phyloP scores from a whole-genome alignment of 2,888 invertebrate species.

The Troides helena region DNA sequence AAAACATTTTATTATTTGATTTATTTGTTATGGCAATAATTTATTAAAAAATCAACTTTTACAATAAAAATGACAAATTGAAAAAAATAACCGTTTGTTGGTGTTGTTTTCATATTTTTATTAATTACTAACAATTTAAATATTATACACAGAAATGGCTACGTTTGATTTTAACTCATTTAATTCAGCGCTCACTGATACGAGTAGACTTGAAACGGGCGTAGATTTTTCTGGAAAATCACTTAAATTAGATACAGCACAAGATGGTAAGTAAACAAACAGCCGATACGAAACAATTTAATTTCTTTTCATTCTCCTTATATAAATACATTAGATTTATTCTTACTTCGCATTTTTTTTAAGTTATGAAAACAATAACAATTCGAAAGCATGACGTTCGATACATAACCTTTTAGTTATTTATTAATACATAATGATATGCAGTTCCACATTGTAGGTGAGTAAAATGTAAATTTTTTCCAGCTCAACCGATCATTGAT shows the following conservation, averaged over 20 bases:
- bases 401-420: neutral
- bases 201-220: slow-evolving; percentile 75
- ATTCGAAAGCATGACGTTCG: neutral
- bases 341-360: neutral
- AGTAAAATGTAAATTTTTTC: no score
- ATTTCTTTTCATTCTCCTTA: neutral
- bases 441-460: neutral
- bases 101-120: slow-evolving; percentile 39
- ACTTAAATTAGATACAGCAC: slow-evolving; percentile 87
- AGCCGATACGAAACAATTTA: neutral
- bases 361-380: neutral
- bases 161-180: slow-evolving; percentile 80
- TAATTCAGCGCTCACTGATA: slow-evolving; percentile 65
- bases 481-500: slow-evolving; percentile 87
- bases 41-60: slow-evolving; percentile 15
- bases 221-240: slow-evolving; percentile 91
- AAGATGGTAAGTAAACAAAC: slow-evolving; percentile 84
- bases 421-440: neutral
- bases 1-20: neutral
- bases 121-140: slow-evolving; percentile 37
- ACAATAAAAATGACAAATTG: slow-evolving; percentile 43
- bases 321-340: neutral
- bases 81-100: slow-evolving; percentile 56
- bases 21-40: slow-evolving; percentile 6
- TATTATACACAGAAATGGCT: slow-evolving; percentile 57